These are phyloP conservation scores for Allacma fusca DNA, from an alignment of 2,888 invertebrate genomes.

Conservation along the genomic window DNA sequence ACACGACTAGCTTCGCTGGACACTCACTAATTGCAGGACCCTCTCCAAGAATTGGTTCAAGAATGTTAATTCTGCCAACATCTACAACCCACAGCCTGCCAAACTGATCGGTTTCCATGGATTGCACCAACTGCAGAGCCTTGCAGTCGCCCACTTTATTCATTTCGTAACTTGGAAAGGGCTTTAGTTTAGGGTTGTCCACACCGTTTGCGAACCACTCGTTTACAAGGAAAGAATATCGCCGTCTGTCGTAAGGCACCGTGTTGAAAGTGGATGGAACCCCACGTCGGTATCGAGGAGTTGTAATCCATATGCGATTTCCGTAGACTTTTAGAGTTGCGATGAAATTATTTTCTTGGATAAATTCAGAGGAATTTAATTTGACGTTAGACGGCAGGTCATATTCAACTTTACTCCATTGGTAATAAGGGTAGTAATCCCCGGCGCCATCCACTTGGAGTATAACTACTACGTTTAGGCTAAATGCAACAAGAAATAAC, in stretches of 20 bases:
- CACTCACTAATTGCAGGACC: slow-evolving; percentile 37
- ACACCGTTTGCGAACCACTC: too few relatives aligned
- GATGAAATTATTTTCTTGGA: too few relatives aligned
- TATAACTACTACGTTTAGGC: too few relatives aligned
- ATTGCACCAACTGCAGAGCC: slow-evolving; percentile 78
- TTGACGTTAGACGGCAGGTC: too few relatives aligned
- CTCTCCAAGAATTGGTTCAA: too few relatives aligned
- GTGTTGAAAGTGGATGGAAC: slow-evolving; percentile 40
- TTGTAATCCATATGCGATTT: slow-evolving; percentile 33
- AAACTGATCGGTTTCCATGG: slow-evolving; percentile 74
- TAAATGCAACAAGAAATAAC: too few relatives aligned
- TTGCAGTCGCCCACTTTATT: slow-evolving; percentile 72
- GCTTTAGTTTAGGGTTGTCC: slow-evolving; percentile 66
- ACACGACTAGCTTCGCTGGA: slow-evolving; percentile 48
- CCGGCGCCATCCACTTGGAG: too few relatives aligned
- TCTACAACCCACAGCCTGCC: slow-evolving; percentile 76
- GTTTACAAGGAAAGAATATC: too few relatives aligned
- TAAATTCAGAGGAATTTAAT: not conserved
- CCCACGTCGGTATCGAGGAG: slow-evolving; percentile 40
- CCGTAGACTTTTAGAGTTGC: slow-evolving; percentile 32
- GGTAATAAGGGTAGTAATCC: slow-evolving; percentile 16
- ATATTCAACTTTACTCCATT: slow-evolving; percentile 22
- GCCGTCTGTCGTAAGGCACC: slow-evolving; percentile 33
- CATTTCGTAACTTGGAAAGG: slow-evolving; percentile 77
- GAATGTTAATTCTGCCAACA: slow-evolving; percentile 72